A percentile compares a stretch with the other conserved stretches of the same genome.
Conservation (phyloP, 1,140 invertebrate genomes). For the Drosophila sp. region DNA sequence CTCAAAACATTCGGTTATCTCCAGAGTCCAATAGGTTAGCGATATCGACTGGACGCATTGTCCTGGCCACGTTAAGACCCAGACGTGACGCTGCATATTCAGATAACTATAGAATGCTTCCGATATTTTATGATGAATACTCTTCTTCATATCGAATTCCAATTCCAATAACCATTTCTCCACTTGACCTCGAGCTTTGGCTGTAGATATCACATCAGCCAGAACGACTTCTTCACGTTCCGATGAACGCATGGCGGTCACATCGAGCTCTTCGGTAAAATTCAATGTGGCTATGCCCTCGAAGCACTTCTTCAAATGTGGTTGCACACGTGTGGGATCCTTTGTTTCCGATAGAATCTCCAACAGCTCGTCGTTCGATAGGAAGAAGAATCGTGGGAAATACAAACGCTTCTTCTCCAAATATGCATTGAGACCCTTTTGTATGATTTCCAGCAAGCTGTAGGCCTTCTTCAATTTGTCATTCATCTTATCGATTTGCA, state of each 20-base stretch:
- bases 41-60: slow-evolving; percentile 94
- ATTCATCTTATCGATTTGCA: slow-evolving; percentile 96
- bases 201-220: slow-evolving; percentile 92
- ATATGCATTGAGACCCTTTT: slow-evolving; percentile 96
- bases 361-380: slow-evolving; percentile 97
- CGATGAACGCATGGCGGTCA: slow-evolving; percentile 94
- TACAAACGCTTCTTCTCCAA: slow-evolving; percentile 97
- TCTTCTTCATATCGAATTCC: slow-evolving; percentile 95
- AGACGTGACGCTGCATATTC: slow-evolving; percentile 87
- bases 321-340: slow-evolving; percentile 97
- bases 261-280: slow-evolving; percentile 94
- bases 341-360: slow-evolving; percentile 99
- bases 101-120: slow-evolving; percentile 88
- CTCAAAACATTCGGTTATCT: slow-evolving; percentile 89
- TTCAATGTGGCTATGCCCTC: slow-evolving; percentile 94
- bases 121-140: slow-evolving; percentile 89
- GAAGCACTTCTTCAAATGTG: slow-evolving; percentile 99
- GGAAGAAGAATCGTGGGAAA: slow-evolving; percentile 98
- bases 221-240: slow-evolving; percentile 92
- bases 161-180: slow-evolving; percentile 98
- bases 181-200: slow-evolving; percentile 95
- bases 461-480: slow-evolving; percentile 96
- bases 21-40: slow-evolving; percentile 94
- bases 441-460: slow-evolving; percentile 93
- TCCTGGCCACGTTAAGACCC: slow-evolving; percentile 95